Percentiles rank a stretch among this genome's conserved stretches.
Evolutionary conservation across 1,140 invertebrate species (phyloP).

Genomic region (Plectrocnemia conspersa): DNA sequence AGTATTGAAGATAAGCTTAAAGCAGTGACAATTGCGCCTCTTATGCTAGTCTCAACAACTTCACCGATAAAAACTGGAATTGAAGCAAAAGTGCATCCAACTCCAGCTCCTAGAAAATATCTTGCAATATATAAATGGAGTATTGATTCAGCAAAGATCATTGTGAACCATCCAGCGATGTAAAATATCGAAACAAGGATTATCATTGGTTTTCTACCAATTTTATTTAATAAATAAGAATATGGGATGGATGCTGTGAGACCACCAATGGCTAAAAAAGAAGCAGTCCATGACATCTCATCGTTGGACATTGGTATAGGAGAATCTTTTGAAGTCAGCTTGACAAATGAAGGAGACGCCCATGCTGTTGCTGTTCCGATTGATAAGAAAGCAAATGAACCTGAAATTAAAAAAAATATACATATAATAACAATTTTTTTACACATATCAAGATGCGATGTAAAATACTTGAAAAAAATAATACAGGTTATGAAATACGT

Average conservation of each 20-base stretch:
- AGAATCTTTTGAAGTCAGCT: constrained; percentile 29
- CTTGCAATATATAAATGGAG: constrained; percentile 27
- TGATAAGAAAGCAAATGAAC: constrained; percentile 26
- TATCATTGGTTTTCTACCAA: constrained; percentile 32
- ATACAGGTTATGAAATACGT: too few relatives aligned
- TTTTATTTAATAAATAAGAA: constrained; percentile 28
- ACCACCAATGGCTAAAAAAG: constrained; percentile 28
- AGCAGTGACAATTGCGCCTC: constrained; percentile 57
- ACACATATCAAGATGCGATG: background rate
- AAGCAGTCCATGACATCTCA: constrained; percentile 33
- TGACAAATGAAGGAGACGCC: constrained; percentile 33
- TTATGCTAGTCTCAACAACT: constrained; percentile 54
- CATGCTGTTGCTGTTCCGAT: constrained; percentile 29
- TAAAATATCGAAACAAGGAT: constrained; percentile 19
- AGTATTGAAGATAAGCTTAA: constrained; percentile 58
- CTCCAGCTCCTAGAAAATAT: constrained; percentile 23
- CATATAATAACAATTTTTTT: background rate
- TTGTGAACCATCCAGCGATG: constrained; percentile 25
- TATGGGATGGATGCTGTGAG: constrained; percentile 24
- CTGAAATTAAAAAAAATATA: constrained; percentile 27
- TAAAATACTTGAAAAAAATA: background rate
- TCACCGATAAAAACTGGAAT: constrained; percentile 54
- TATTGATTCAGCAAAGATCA: constrained; percentile 24
- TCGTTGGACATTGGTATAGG: constrained; percentile 23
- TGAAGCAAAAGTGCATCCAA: constrained; percentile 26